phyloP scores from a whole-genome alignment of 2,113 vertebrate genomes.

The Rhea pennata region DNA sequence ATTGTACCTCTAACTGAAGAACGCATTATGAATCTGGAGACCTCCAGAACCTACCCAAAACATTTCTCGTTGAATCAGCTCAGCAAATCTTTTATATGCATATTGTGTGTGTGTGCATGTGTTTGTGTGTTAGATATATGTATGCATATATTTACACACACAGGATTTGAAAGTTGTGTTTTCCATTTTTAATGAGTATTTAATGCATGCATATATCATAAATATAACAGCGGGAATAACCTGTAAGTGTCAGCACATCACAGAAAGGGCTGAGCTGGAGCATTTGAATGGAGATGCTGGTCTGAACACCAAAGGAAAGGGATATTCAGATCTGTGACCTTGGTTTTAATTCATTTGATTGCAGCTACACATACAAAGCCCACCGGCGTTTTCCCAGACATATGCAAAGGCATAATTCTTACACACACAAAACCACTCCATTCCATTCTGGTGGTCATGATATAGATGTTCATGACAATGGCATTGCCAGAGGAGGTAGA shows the following conservation, averaged over 20 bases:
- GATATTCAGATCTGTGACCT: too few relatives aligned
- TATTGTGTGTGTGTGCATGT: background rate
- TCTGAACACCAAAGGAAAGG: background rate
- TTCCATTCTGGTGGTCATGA: background rate
- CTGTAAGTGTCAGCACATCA: background rate
- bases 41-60: background rate
- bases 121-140: background rate
- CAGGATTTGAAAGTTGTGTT: background rate
- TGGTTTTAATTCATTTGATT: background rate
- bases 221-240: fast-evolving
- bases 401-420: background rate
- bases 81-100: background rate
- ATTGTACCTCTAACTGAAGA: background rate
- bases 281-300: background rate
- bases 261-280: background rate
- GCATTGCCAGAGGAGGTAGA: background rate
- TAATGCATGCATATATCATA: background rate
- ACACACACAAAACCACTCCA: background rate
- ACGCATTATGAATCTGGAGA: background rate
- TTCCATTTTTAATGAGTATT: background rate
- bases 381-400: background rate
- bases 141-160: background rate
- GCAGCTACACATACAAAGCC: background rate
- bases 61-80: background rate
- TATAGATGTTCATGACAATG: background rate